Conservation (phyloP, 2,113 vertebrate genomes). For the Penelope pileata region DNA sequence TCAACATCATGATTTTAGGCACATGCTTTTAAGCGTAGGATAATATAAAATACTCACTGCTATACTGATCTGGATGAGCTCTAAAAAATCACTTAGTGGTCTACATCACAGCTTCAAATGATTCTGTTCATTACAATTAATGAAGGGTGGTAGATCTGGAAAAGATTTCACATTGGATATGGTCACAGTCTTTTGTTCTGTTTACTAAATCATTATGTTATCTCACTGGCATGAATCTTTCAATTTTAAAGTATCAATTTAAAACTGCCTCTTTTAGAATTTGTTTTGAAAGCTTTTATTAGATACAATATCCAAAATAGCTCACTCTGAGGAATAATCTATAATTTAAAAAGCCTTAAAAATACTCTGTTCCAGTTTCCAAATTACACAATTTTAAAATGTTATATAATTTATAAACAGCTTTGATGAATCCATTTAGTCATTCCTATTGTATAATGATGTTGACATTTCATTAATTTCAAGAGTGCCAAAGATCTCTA, state of each 20-base stretch:
- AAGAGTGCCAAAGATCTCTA: neutral
- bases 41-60: neutral
- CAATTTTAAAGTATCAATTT: slow-evolving; percentile 28
- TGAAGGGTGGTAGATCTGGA: slow-evolving; percentile 45
- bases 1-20: neutral
- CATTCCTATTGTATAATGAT: neutral
- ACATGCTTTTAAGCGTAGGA: neutral
- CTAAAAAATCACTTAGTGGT: slow-evolving; percentile 60
- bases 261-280: neutral
- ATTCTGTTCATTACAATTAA: slow-evolving; percentile 68
- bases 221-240: slow-evolving; percentile 9
- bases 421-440: slow-evolving; percentile 38
- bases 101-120: slow-evolving; percentile 41
- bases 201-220: slow-evolving; percentile 52
- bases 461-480: slow-evolving; percentile 37
- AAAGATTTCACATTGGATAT: slow-evolving; percentile 52
- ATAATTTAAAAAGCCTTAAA: slow-evolving; percentile 59
- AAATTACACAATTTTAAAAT: slow-evolving; percentile 50
- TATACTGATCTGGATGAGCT: neutral
- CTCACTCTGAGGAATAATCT: slow-evolving; percentile 34
- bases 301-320: slow-evolving; percentile 18
- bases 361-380: slow-evolving; percentile 1
- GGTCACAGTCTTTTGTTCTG: slow-evolving; percentile 41
- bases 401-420: slow-evolving; percentile 44
- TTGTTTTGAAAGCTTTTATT: slow-evolving; percentile 48